A percentile compares a stretch with the other conserved stretches of the same genome.
phyloP scores from a whole-genome alignment of 2,797 vertebrate genomes.

The Rhinophrynus dorsalis region DNA sequence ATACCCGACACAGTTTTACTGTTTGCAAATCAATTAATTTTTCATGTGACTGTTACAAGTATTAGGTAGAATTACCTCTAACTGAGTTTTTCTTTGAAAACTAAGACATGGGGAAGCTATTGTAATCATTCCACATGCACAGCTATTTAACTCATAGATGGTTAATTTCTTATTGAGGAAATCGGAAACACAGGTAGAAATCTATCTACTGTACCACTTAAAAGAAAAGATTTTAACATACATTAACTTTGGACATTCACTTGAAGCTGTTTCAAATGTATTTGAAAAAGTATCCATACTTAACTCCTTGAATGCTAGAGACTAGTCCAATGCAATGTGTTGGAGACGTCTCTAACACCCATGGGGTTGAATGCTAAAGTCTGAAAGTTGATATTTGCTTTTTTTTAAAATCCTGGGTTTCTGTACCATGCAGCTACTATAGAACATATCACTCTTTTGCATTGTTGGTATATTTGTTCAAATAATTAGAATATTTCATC shows the following conservation, averaged over 20 bases:
- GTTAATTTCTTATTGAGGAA: conserved; percentile 74
- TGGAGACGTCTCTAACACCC: no score
- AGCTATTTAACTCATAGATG: conserved; percentile 78
- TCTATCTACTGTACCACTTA: conserved; percentile 64
- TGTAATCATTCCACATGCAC: conserved; percentile 78
- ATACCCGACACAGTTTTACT: conserved; percentile 73
- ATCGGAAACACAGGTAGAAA: conserved; percentile 71
- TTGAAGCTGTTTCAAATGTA: conserved; percentile 61
- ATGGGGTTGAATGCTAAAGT: conserved; percentile 53
- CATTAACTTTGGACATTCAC: conserved; percentile 54
- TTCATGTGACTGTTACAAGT: conserved; percentile 87
- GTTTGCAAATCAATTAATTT: conserved; percentile 86
- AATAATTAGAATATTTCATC: conserved; percentile 59
- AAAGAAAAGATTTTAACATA: conserved; percentile 51
- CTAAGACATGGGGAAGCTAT: conserved; percentile 64
- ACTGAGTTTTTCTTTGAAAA: conserved; percentile 83
- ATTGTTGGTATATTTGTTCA: conserved; percentile 62
- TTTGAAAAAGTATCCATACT: conserved; percentile 53
- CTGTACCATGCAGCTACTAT: conserved; percentile 56
- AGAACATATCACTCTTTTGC: conserved; percentile 51
- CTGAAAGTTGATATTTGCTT: conserved; percentile 54
- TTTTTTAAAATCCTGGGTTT: conserved; percentile 55
- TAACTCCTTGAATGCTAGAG: no score
- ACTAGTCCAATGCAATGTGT: no score
- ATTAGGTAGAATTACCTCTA: conserved; percentile 83